Conservation (phyloP, 1,140 invertebrate species). For the Pachypsylla venusta region DNA sequence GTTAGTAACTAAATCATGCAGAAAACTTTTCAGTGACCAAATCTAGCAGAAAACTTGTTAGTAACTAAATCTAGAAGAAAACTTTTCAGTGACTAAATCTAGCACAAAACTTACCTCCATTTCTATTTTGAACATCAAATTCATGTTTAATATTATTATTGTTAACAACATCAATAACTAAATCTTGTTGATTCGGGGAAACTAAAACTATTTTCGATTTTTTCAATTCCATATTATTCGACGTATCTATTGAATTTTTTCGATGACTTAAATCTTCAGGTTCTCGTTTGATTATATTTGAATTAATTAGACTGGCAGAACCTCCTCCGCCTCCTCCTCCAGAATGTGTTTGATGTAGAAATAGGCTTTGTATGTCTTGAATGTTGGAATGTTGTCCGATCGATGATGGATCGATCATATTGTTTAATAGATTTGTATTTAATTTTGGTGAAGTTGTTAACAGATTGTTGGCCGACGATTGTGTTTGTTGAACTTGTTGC, state of each 20-base stretch:
- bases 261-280: slow-evolving; percentile 45
- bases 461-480: background rate
- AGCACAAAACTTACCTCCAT: slow-evolving; percentile 28
- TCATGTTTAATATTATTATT: slow-evolving; percentile 33
- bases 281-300: slow-evolving; percentile 43
- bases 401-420: background rate
- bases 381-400: background rate
- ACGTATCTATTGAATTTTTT: slow-evolving; percentile 28
- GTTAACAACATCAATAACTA: slow-evolving; percentile 34
- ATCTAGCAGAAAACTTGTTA: no score
- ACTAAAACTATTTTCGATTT: slow-evolving; percentile 32
- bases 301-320: slow-evolving; percentile 28
- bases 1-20: no score
- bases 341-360: slow-evolving; percentile 39
- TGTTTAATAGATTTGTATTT: background rate
- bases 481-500: background rate
- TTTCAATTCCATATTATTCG: slow-evolving; percentile 26
- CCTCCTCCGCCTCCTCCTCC: no score
- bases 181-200: slow-evolving; percentile 28
- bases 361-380: slow-evolving; percentile 43
- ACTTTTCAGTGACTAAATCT: no score
- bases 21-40: no score
- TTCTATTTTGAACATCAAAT: slow-evolving; percentile 29
- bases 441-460: background rate
- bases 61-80: no score